Percentiles rank a stretch among this genome's conserved stretches.
These are phyloP conservation scores for Gallinago undulata DNA, from an alignment of 2,113 vertebrate genomes.

Conservation along the genomic window DNA sequence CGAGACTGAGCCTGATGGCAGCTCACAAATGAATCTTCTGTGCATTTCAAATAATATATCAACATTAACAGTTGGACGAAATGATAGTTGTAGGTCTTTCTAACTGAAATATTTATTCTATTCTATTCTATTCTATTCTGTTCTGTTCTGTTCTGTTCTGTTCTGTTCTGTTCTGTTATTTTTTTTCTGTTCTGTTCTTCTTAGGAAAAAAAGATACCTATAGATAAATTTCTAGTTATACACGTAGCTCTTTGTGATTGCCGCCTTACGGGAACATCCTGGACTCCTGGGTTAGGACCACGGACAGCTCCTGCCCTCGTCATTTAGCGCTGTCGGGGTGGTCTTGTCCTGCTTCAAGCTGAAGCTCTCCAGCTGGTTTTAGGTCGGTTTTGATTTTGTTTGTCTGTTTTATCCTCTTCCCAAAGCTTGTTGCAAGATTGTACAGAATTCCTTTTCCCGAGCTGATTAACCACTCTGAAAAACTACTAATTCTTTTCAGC, in stretches of 20 bases:
- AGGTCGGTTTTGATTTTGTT: not conserved
- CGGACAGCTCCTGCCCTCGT: not conserved
- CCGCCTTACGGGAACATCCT: not conserved
- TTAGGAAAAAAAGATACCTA: not conserved
- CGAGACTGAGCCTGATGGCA: not conserved
- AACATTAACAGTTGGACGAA: not conserved
- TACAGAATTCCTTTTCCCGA: not conserved
- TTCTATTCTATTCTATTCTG: not conserved
- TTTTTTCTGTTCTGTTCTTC: not conserved
- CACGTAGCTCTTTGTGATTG: not conserved
- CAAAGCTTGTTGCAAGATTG: not conserved
- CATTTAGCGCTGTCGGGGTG: rapidly evolving
- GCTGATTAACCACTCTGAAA: not conserved
- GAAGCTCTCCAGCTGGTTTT: not conserved
- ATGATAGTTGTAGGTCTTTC: not conserved
- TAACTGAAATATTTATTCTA: not conserved
- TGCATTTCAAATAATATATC: not conserved
- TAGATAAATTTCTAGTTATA: not conserved
- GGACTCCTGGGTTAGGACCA: constrained; percentile 1
- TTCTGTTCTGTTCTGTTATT: not conserved
- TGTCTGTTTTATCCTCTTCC: not conserved
- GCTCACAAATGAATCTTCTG: constrained; percentile 20
- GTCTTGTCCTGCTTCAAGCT: not conserved
- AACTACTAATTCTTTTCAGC: not conserved
- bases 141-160: no score